These are phyloP conservation scores for Enteromius anoplus DNA, from an alignment of 2,797 vertebrate genomes.

Conservation along the genomic window DNA sequence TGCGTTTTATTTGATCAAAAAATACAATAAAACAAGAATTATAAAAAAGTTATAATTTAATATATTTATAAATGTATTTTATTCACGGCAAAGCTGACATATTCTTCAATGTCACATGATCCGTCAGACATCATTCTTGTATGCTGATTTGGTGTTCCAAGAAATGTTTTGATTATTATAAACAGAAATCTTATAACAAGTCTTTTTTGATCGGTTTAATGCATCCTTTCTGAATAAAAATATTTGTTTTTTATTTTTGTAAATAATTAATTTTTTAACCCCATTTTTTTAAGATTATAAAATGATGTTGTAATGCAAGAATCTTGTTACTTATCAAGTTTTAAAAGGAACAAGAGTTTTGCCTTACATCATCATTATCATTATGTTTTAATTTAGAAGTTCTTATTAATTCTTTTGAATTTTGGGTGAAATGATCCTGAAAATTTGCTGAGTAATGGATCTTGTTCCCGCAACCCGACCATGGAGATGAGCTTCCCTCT, in stretches of 20 bases:
- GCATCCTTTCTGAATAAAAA: not conserved
- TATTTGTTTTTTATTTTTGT: not conserved
- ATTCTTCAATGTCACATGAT: not conserved
- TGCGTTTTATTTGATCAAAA: not conserved
- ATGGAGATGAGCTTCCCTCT: constrained; percentile 36
- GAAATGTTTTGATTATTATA: not conserved
- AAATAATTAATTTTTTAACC: not conserved
- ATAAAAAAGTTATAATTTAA: not conserved
- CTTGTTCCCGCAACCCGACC: constrained; percentile 6
- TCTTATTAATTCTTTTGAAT: not conserved
- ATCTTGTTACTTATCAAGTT: not conserved
- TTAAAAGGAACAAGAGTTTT: not conserved
- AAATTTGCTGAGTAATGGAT: constrained; percentile 56
- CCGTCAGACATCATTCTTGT: not conserved
- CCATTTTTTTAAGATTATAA: not conserved
- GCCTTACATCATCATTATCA: not conserved
- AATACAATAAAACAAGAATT: not conserved
- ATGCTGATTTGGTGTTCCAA: not conserved
- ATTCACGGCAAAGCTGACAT: not conserved
- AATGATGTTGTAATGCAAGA: not conserved
- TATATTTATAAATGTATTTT: not conserved
- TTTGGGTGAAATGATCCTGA: constrained; percentile 11
- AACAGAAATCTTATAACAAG: not conserved
- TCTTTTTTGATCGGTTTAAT: not conserved
- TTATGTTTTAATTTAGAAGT: not conserved